Conservation (phyloP, 2,113 vertebrate genomes). For the Albula glossodonta region DNA sequence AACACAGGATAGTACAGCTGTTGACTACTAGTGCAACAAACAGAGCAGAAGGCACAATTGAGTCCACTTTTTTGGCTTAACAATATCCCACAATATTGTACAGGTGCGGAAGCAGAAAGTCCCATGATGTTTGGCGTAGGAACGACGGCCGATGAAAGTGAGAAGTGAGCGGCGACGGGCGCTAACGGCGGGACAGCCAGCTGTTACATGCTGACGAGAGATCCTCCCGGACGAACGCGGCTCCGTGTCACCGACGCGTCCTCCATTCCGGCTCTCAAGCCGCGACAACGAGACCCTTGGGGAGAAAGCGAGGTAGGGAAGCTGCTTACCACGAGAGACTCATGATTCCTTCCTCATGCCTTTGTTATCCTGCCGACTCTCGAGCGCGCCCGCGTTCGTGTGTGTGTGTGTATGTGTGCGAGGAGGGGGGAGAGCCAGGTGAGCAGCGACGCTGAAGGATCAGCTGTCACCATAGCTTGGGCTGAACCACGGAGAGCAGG, state of each 20-base stretch:
- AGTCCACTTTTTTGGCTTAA: background rate
- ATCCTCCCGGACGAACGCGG: background rate
- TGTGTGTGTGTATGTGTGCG: background rate
- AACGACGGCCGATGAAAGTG: too few species aligned
- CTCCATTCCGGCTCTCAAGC: background rate
- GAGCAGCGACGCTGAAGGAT: background rate
- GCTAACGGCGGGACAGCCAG: background rate
- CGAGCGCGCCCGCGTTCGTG: background rate
- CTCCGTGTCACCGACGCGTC: background rate
- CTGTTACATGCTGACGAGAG: too few species aligned
- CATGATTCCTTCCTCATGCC: slow-evolving; percentile 6
- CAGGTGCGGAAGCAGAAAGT: too few species aligned
- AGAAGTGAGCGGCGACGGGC: too few species aligned
- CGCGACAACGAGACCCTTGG: background rate
- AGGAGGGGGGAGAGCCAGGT: background rate
- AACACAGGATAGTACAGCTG: background rate
- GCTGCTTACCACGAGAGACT: slow-evolving; percentile 5
- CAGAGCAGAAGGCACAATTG: background rate
- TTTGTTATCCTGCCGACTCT: background rate
- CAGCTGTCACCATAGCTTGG: background rate
- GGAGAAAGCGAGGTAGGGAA: background rate
- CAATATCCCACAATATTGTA: background rate
- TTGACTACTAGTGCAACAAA: background rate
- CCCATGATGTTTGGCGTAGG: too few species aligned
- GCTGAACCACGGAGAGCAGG: slow-evolving; percentile 1